Conservation (phyloP, 92 coral and sea anemone species). For the Chrysogorgia sp. region DNA sequence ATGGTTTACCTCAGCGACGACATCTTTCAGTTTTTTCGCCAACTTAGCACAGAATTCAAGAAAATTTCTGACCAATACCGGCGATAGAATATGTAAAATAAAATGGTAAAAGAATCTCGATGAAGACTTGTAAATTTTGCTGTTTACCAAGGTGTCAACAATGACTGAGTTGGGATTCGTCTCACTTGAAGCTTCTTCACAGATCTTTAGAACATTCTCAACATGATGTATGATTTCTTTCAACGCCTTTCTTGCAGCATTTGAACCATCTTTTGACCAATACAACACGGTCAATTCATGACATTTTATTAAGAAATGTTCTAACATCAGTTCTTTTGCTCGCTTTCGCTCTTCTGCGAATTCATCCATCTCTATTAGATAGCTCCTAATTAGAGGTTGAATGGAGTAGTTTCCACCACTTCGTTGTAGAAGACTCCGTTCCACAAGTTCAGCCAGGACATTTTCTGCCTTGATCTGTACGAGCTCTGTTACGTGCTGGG, state of each 20-base stretch:
- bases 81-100: background rate
- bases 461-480: background rate
- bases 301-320: background rate
- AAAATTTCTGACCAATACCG: background rate
- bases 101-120: slow-evolving; percentile 6
- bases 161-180: background rate
- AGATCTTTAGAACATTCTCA: slow-evolving; percentile 4
- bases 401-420: no score
- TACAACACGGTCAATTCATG: background rate
- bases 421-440: background rate
- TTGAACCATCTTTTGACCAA: slow-evolving; percentile 12
- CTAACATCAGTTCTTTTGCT: background rate
- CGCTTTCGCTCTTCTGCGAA: background rate
- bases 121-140: slow-evolving; percentile 14
- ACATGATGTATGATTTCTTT: background rate
- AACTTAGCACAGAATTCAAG: background rate
- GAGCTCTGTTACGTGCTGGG: background rate
- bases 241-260: slow-evolving; percentile 11
- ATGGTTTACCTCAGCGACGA: background rate
- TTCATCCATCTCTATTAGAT: background rate
- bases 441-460: background rate
- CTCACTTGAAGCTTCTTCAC: background rate
- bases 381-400: slow-evolving; percentile 8
- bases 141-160: slow-evolving; percentile 4
- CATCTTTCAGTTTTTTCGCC: background rate